These are phyloP conservation scores for Trachymyrmex septentrionalis DNA, from an alignment of 1,140 invertebrate genomes.

Conservation along the genomic window DNA sequence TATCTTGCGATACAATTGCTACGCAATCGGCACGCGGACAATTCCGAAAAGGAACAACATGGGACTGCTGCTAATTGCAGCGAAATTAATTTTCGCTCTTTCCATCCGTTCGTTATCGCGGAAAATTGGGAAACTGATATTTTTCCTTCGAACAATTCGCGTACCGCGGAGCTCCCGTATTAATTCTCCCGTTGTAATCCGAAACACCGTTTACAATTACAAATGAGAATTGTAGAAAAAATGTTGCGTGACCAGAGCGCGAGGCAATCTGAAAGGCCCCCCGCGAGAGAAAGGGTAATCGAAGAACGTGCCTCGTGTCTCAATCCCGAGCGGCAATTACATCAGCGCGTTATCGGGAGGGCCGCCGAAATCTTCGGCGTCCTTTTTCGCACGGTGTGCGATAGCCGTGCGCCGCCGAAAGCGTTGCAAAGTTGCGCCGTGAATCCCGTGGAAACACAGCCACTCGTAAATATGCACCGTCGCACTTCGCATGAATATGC, in stretches of 20 bases:
- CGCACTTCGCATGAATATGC: constrained; percentile 77
- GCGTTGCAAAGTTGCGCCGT: constrained; percentile 75
- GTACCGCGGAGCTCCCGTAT: not conserved
- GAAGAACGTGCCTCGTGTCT: constrained; percentile 24
- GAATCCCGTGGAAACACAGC: constrained; percentile 72
- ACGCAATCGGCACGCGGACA: not conserved
- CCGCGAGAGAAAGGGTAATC: constrained; percentile 28
- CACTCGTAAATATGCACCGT: constrained; percentile 77
- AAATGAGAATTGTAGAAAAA: not conserved
- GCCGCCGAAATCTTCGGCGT: constrained; percentile 21
- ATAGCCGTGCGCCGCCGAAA: constrained; percentile 65
- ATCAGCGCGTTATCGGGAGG: constrained; percentile 55
- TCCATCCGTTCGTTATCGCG: not conserved
- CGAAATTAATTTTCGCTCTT: not conserved
- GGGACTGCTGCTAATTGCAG: not conserved
- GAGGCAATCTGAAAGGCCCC: not conserved
- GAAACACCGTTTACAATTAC: not conserved
- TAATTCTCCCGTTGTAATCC: not conserved
- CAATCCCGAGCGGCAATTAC: constrained; percentile 54
- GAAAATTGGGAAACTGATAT: not conserved
- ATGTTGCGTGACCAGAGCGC: not conserved
- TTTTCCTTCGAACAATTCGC: not conserved
- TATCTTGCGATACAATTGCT: no score
- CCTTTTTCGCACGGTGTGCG: constrained; percentile 65
- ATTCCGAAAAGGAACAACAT: not conserved